These are phyloP conservation scores for Platorchestia sp. DNA, from an alignment of 1,140 invertebrate genomes.

Conservation along the genomic window DNA sequence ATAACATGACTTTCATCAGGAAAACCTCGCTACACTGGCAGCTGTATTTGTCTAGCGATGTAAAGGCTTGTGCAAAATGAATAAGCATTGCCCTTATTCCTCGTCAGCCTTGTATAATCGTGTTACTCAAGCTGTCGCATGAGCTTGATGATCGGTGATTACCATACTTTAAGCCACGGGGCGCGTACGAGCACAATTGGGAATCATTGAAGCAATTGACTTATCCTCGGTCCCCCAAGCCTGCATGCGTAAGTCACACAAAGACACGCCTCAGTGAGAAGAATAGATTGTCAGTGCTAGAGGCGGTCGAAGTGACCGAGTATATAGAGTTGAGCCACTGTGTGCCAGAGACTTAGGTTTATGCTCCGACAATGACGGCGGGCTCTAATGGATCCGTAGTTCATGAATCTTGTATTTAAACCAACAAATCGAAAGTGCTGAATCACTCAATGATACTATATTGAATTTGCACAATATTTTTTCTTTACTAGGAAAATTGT, in stretches of 20 bases:
- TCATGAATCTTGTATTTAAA: background rate
- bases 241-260: background rate
- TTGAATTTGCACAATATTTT: background rate
- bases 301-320: background rate
- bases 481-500: background rate
- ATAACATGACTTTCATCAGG: too few species aligned
- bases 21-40: too few species aligned
- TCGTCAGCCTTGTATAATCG: background rate
- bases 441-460: background rate
- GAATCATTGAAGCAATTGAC: background rate
- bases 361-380: background rate
- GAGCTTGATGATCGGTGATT: background rate
- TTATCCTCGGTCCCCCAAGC: background rate
- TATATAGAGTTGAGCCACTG: background rate
- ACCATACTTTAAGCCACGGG: background rate
- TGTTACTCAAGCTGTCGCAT: background rate
- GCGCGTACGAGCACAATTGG: background rate
- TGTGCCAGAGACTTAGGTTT: background rate
- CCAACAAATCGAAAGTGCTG: background rate
- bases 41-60: too few species aligned
- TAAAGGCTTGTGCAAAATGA: background rate
- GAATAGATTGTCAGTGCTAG: background rate
- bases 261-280: background rate
- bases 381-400: background rate
- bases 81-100: background rate